These are phyloP conservation scores for Sebastes matsubarae DNA, from an alignment of 2,797 vertebrate genomes.

Conservation along the genomic window DNA sequence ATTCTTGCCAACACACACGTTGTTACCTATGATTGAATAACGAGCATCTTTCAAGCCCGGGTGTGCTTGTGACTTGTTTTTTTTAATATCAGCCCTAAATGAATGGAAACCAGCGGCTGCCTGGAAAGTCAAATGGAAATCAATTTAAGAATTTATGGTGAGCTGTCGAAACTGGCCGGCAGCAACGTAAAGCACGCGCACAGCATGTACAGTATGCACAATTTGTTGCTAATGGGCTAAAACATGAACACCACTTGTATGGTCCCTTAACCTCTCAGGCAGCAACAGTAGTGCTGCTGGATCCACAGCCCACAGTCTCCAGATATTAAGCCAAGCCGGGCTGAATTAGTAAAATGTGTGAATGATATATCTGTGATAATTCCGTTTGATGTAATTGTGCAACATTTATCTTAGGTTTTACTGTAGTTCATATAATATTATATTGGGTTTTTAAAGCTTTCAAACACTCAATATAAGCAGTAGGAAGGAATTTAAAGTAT, in stretches of 20 bases:
- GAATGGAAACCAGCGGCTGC: constrained; percentile 27
- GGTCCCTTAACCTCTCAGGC: constrained; percentile 2
- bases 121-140: constrained; percentile 34
- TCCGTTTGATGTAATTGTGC: not conserved
- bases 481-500: not conserved
- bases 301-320: not conserved
- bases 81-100: constrained; percentile 1
- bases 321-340: not conserved
- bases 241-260: constrained; percentile 22
- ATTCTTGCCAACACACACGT: not conserved
- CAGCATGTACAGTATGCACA: constrained; percentile 35
- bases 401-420: not conserved
- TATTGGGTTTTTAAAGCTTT: not conserved
- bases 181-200: constrained; percentile 12
- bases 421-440: not conserved
- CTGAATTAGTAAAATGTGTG: not conserved
- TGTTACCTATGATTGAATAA: not conserved
- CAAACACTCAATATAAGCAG: too few relatives aligned
- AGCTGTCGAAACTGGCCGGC: constrained; percentile 40
- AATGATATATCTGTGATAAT: not conserved
- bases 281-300: not conserved
- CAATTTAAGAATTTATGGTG: constrained; percentile 38
- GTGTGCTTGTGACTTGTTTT: constrained; percentile 1
- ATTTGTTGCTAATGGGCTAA: constrained; percentile 47
- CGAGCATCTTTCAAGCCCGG: not conserved